Evolutionary conservation across 2,113 vertebrate genomes (phyloP).

Genomic region (Thomomys bottae): DNA sequence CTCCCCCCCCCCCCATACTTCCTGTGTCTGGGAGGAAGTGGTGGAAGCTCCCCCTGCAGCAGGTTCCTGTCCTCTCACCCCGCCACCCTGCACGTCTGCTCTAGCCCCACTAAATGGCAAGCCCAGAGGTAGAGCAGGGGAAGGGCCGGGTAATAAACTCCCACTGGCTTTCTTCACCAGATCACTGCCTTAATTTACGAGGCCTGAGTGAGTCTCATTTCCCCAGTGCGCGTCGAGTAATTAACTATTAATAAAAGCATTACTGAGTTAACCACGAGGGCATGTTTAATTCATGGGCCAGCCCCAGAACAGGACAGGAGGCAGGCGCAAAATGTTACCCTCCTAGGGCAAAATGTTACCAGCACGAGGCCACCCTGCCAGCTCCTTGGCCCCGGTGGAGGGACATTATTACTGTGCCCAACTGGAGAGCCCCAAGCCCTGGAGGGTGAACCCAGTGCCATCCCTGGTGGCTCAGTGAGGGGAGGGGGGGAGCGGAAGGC

Average conservation of each 20-base stretch:
- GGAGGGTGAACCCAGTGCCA: neutral
- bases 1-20: neutral
- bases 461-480: neutral
- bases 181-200: slow-evolving; percentile 79
- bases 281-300: slow-evolving; percentile 79
- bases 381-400: fast-evolving
- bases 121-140: slow-evolving; percentile 7
- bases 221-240: slow-evolving; percentile 75
- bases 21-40: too few relatives aligned
- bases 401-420: neutral
- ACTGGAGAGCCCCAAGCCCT: neutral
- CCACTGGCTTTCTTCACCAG: slow-evolving; percentile 63
- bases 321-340: slow-evolving; percentile 63
- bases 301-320: slow-evolving; percentile 61
- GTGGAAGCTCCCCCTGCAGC: too few relatives aligned
- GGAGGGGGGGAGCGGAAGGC: neutral
- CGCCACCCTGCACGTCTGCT: neutral
- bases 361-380: neutral
- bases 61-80: neutral
- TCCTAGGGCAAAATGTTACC: slow-evolving; percentile 53
- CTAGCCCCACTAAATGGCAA: slow-evolving; percentile 60
- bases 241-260: slow-evolving; percentile 84
- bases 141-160: slow-evolving; percentile 66
- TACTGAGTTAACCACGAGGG: slow-evolving; percentile 76
- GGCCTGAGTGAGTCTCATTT: slow-evolving; percentile 73